Evolutionary conservation across 2,797 vertebrate species (phyloP).

Genomic region (Platalea minor): DNA sequence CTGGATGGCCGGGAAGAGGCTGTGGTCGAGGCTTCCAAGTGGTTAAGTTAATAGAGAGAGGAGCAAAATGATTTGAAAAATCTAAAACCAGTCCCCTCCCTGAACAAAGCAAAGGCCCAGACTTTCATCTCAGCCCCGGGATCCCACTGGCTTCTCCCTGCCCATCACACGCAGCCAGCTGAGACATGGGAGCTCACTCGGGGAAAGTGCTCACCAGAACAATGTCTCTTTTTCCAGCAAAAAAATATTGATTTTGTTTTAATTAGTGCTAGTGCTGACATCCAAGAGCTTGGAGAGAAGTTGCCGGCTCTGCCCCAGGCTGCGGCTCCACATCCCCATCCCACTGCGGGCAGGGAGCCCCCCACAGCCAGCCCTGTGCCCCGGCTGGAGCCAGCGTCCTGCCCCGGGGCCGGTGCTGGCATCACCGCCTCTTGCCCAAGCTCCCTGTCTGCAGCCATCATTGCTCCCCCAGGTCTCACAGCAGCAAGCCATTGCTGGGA

Average conservation of each 20-base stretch:
- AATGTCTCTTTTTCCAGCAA: not conserved
- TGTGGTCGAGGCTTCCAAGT: not conserved
- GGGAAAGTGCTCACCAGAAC: slow-evolving; percentile 1
- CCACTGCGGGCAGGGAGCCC: not conserved
- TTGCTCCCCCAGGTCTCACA: not conserved
- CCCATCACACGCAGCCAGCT: fast-evolving
- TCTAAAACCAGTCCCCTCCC: not conserved
- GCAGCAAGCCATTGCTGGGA: not conserved
- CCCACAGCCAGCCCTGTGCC: not conserved
- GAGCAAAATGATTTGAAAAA: not conserved
- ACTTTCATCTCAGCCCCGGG: not conserved
- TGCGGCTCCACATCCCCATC: not conserved
- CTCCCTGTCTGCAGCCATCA: not conserved
- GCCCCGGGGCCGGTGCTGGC: not conserved
- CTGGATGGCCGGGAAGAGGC: not conserved
- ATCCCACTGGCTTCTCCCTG: not conserved
- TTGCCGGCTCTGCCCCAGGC: not conserved
- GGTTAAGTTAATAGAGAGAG: not conserved
- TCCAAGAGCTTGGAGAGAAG: not conserved
- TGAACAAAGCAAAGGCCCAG: fast-evolving
- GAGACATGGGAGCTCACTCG: not conserved
- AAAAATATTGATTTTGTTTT: not conserved
- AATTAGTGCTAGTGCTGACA: not conserved
- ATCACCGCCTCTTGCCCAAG: not conserved
- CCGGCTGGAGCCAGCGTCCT: not conserved